These are phyloP conservation scores for Scaptomyza reducta DNA, from an alignment of 2,888 invertebrate genomes.

Conservation along the genomic window DNA sequence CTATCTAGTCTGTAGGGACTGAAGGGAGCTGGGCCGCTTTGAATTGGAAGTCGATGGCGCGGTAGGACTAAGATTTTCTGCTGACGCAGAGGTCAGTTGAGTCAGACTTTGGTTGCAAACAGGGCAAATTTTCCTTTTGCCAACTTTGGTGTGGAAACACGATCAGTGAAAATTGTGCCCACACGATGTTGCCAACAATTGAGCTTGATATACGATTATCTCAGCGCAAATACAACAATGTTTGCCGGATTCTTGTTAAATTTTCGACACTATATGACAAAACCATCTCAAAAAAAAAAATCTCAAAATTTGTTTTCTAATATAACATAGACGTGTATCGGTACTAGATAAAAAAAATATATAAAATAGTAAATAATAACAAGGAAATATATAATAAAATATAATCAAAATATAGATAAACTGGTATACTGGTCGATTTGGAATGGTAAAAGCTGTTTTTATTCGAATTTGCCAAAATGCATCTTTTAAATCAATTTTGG, in stretches of 20 bases:
- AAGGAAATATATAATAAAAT: too few species aligned
- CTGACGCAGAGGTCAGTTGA: background rate
- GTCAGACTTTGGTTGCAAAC: background rate
- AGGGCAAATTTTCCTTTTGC: background rate
- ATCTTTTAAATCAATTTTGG: too few species aligned
- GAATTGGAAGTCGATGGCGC: background rate
- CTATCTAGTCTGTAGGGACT: background rate
- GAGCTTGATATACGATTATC: background rate
- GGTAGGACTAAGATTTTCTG: background rate
- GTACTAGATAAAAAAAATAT: too few species aligned
- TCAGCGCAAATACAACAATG: background rate
- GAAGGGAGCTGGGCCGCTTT: background rate
- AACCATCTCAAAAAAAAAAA: background rate
- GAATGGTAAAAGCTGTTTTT: too few species aligned
- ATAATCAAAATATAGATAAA: too few species aligned
- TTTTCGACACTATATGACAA: background rate
- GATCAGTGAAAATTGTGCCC: background rate
- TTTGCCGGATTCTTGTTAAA: too few species aligned
- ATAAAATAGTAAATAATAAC: background rate
- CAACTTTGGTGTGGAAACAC: background rate
- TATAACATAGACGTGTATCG: background rate
- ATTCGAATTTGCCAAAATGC: too few species aligned
- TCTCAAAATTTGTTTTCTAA: background rate
- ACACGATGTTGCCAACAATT: background rate
- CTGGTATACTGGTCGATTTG: too few species aligned